phyloP scores from a whole-genome alignment of 1,140 invertebrate species.

The Hylaeus volcanicus region DNA sequence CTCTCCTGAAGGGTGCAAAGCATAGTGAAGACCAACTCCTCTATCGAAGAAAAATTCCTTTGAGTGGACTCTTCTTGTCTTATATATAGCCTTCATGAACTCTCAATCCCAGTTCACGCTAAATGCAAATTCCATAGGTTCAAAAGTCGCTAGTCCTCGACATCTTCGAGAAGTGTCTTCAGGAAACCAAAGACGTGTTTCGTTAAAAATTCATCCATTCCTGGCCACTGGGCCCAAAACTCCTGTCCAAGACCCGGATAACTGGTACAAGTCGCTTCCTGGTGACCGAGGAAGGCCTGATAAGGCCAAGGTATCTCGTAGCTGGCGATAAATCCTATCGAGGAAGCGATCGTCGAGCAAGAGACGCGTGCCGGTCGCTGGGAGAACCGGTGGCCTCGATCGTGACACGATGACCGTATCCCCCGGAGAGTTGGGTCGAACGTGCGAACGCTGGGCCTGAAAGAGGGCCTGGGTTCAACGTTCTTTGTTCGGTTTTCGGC shows the following conservation, averaged over 20 bases:
- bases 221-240: neutral
- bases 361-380: conserved; percentile 25
- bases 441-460: conserved; percentile 28
- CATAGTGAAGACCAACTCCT: too few relatives aligned
- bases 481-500: conserved; percentile 53
- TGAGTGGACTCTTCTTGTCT: too few relatives aligned
- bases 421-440: conserved; percentile 19
- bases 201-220: too few relatives aligned
- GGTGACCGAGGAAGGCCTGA: neutral
- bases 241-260: neutral
- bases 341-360: conserved; percentile 30
- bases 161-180: too few relatives aligned
- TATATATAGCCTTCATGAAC: too few relatives aligned
- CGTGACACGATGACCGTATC: conserved; percentile 44
- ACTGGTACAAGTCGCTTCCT: neutral
- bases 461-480: conserved; percentile 48
- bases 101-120: too few relatives aligned
- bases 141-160: too few relatives aligned
- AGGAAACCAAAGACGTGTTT: too few relatives aligned
- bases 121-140: too few relatives aligned
- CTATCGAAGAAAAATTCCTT: too few relatives aligned
- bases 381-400: conserved; percentile 28
- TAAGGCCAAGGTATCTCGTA: neutral
- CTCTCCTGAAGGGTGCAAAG: too few relatives aligned
- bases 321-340: conserved; percentile 27